Evolutionary conservation across 2,113 vertebrate species (phyloP), one percentile per base, ranked within the genome.

Genomic region (Ardeotis arabs): DNA sequence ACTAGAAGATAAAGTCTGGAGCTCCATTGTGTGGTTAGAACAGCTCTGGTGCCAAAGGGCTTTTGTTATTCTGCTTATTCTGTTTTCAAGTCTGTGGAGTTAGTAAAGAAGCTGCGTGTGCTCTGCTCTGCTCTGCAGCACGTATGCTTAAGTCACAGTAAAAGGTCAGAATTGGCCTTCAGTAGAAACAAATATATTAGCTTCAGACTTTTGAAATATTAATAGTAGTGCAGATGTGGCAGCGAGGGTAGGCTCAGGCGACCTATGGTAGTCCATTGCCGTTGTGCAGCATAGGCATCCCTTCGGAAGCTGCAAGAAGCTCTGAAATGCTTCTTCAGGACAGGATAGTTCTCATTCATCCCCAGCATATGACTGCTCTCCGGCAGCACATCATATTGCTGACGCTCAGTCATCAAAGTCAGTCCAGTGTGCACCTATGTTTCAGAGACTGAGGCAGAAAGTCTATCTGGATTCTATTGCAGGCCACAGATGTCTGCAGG

Each of bases 311-410:
- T 80, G 4, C 10, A 67, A 86, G 59, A 52, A 83, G 14, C 13
- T 78, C 58, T 49, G 56, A 78, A 74, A 59, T 59, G 7, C 20
- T 37, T 72, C 66, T 66, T 58, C 79, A 70, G 45, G 33, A 29
- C 13, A 53, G 19, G 14, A 25, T 69, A 14, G 31, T 6, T 80
- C 55, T 83, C 37, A 22, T 6, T 29, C 41, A 73, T 29, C 33
- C n/a, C 28, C 55, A 39, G 45, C 1, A 1, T 12, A 20, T 7
- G 24, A 19, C 41, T 39, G 68, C 29, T 39, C 20, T 62, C 28
- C 66, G n/a, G 28, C 0, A 4, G 20, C 23, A 52, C 37, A n/a
- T 35, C 1, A 0, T n/a, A 17, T 31, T 68, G 37, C 23, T 44
- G 62, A 69, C 31, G 21, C 12, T 83, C 55, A 47, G 0, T n/a